Evolutionary conservation across 1,140 invertebrate genomes (phyloP), one percentile per base, ranked within the genome.

Genomic region (Lepidurus apus): DNA sequence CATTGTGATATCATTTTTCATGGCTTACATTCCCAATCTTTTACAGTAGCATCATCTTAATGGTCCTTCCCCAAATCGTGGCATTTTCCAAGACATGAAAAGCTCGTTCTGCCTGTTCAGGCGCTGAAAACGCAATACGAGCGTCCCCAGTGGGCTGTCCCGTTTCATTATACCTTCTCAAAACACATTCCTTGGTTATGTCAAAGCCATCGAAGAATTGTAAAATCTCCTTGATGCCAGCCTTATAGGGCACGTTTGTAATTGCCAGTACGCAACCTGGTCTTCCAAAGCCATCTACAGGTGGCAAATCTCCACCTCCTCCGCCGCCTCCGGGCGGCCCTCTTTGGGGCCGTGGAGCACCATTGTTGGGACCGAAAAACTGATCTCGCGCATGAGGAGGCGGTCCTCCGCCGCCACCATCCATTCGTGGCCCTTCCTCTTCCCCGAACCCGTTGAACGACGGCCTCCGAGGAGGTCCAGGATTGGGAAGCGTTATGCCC

Each of bases 141-240:
- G 94, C 94, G 84, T 98, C 95, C 0, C 95, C 94, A 1, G 95
- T 96, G 0, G 94, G 91, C 84, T 92, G 90, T 0, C 93, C 92
- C 74, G 91, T 90, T 43, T 95, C 93, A 83, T 95, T 93, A 84
- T 92, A 96, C 1, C 93, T 87, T 43, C 94, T 83, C 78, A 95
- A 93, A 4, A 96, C 90, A 81, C 94, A 91, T 80, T 93, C 90
- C 1, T 91, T 87, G 10, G 89, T 89, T 0, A 94, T 83, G 74
- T 91, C 89, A 81, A 91, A 95, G 24, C 91, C 92, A 0, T 88
- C 85, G 82, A 98, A 96, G 83, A 96, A 96, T 1, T 90, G 87
- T 73, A 97, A 86, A 77, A 98, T 95, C 80, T 98, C 95, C 75
- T 94, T 91, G 10, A 95, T 91, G 7, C 90, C 89, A 0, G 95